Conservation (phyloP, 2,888 invertebrate species). For the Dasypolia templi region DNA sequence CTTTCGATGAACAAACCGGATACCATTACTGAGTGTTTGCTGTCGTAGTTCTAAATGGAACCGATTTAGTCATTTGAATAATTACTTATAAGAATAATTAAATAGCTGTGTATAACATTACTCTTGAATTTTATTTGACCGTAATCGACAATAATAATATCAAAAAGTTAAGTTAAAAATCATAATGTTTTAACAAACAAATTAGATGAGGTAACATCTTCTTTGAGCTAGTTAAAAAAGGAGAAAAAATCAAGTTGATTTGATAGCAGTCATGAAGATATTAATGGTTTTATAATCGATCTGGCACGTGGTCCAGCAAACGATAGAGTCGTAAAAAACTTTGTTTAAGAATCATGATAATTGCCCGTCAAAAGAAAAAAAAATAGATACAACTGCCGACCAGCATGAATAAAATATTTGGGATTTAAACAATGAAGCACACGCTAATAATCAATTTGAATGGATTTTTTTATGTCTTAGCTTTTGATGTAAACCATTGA, state of each 20-base stretch:
- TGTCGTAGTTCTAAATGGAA: constrained; percentile 31
- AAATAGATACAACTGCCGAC: neutral
- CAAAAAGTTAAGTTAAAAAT: neutral
- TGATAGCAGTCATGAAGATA: neutral
- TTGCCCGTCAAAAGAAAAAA: neutral
- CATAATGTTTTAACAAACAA: neutral
- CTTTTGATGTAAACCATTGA: neutral
- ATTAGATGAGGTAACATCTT: neutral
- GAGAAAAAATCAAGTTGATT: neutral
- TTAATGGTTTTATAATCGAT: neutral
- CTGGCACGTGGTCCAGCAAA: neutral
- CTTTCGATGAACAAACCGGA: constrained; percentile 85
- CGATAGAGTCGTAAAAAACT: neutral
- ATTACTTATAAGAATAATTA: constrained; percentile 64
- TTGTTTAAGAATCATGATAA: neutral
- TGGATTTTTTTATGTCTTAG: neutral
- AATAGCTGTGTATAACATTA: constrained; percentile 62
- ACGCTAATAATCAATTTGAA: no score
- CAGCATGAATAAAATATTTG: neutral
- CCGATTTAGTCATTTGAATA: constrained; percentile 50
- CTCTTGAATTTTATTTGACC: constrained; percentile 16
- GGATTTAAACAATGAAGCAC: neutral
- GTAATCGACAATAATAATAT: neutral
- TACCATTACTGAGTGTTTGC: constrained; percentile 79
- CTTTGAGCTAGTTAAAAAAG: neutral